A percentile compares a stretch with the other conserved stretches of the same genome.
Conservation (phyloP, 2,888 invertebrate genomes). For the Drosophila demipolita region DNA sequence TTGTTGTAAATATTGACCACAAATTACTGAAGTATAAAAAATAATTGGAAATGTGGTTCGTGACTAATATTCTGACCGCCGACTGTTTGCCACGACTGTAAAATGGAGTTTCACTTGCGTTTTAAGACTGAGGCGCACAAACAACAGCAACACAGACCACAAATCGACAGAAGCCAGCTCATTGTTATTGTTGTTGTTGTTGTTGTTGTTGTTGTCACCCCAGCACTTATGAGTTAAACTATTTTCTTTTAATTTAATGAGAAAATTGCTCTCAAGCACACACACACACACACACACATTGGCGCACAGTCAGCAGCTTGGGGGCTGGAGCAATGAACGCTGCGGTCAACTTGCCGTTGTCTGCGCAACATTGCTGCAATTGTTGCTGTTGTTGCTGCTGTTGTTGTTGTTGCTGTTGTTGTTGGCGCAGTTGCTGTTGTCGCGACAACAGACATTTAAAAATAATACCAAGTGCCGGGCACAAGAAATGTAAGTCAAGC, state of each 20-base stretch:
- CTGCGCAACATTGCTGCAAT: conserved; percentile 40
- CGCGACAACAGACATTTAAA: conserved; percentile 73
- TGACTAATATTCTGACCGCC: background rate
- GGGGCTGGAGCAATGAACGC: conserved; percentile 72
- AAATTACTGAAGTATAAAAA: background rate
- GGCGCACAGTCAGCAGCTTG: conserved; percentile 15
- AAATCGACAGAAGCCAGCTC: conserved; percentile 13
- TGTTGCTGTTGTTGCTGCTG: conserved; percentile 35
- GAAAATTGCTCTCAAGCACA: conserved; percentile 60
- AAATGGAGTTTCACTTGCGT: background rate
- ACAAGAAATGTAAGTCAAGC: conserved; percentile 78
- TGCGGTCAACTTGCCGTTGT: conserved; percentile 74
- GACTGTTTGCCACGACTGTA: background rate
- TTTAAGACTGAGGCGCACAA: conserved; percentile 5
- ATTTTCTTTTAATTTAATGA: conserved; percentile 79
- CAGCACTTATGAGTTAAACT: conserved; percentile 61
- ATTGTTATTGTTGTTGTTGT: background rate
- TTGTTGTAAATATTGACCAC: background rate
- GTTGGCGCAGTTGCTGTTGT: conserved; percentile 40
- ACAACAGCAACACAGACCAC: background rate
- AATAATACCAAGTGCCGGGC: conserved; percentile 59
- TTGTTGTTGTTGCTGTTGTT: conserved; percentile 40
- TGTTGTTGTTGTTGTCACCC: conserved; percentile 38
- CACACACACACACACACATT: background rate
- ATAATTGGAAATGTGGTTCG: background rate